A percentile compares a stretch with the other conserved stretches of the same genome.
phyloP scores from a whole-genome alignment of 1,140 invertebrate species.

The Procambarus clarkii region DNA sequence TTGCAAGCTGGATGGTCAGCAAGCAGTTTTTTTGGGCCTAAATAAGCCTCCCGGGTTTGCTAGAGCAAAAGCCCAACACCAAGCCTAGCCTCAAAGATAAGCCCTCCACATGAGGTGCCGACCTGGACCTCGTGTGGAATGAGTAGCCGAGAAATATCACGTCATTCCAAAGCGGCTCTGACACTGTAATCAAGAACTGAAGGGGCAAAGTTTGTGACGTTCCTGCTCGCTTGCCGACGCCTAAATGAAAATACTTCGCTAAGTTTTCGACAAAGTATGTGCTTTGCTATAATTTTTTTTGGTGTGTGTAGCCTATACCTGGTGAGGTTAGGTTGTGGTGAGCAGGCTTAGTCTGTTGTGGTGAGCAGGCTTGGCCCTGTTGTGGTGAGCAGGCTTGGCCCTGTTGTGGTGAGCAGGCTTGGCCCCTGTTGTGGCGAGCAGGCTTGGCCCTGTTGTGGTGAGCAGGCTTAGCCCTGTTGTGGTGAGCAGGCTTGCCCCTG shows the following conservation, averaged over 20 bases:
- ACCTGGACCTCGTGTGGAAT: background rate
- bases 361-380: background rate
- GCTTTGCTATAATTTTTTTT: background rate
- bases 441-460: background rate
- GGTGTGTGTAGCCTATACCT: background rate
- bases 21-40: too few relatives aligned
- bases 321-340: too few relatives aligned
- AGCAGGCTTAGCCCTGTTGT: too few relatives aligned
- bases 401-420: too few relatives aligned
- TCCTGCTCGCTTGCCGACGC: background rate
- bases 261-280: constrained; percentile 7
- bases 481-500: too few relatives aligned
- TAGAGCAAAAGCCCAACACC: background rate
- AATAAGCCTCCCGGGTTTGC: too few relatives aligned
- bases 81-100: too few relatives aligned
- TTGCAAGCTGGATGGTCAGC: too few relatives aligned
- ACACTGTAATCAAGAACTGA: background rate
- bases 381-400: too few relatives aligned
- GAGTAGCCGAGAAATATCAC: background rate
- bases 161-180: background rate
- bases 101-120: background rate
- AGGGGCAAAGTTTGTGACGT: background rate
- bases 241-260: constrained; percentile 17
- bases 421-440: too few relatives aligned
- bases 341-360: too few relatives aligned